A percentile compares a stretch with the other conserved stretches of the same genome.
Evolutionary conservation across 2,888 invertebrate genomes (phyloP).

Genomic region (Scaptodrosophila latifasciaeformis): DNA sequence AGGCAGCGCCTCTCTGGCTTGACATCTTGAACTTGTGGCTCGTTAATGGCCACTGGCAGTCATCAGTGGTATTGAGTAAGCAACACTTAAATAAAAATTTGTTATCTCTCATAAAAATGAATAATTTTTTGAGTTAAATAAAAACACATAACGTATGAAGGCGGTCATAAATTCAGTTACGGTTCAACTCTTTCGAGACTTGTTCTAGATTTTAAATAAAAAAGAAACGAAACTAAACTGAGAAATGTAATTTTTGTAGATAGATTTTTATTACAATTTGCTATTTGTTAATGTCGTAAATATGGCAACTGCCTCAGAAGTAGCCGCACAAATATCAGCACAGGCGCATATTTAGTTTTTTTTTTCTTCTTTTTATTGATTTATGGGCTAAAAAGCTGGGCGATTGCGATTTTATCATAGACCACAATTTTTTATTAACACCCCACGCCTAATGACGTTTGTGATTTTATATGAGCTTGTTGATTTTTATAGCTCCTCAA

Average conservation of each 20-base stretch:
- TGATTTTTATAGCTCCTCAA: no score
- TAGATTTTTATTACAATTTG: constrained; percentile 50
- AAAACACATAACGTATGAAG: constrained; percentile 24
- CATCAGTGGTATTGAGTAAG: constrained; percentile 32
- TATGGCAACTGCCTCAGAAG: no score
- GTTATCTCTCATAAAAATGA: constrained; percentile 61
- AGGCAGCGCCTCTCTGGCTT: constrained; percentile 41
- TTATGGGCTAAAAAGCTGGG: constrained; percentile 38
- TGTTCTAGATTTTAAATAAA: constrained; percentile 40
- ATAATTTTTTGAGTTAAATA: constrained; percentile 37
- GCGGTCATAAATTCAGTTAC: constrained; percentile 26
- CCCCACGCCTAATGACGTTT: constrained; percentile 32
- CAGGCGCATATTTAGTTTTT: constrained; percentile 32
- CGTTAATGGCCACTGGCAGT: no score
- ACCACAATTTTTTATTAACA: constrained; percentile 44
- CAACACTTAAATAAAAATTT: constrained; percentile 52
- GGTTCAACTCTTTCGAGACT: constrained; percentile 47
- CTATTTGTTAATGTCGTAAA: constrained; percentile 54
- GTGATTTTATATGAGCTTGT: no score
- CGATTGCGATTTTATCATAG: constrained; percentile 23
- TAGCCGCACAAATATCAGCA: background rate
- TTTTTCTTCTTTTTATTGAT: constrained; percentile 38
- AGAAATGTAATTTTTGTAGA: background rate
- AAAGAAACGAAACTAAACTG: background rate
- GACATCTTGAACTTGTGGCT: constrained; percentile 63